Evolutionary conservation across 2,888 invertebrate genomes (phyloP).

Genomic region (Fragum fragum): DNA sequence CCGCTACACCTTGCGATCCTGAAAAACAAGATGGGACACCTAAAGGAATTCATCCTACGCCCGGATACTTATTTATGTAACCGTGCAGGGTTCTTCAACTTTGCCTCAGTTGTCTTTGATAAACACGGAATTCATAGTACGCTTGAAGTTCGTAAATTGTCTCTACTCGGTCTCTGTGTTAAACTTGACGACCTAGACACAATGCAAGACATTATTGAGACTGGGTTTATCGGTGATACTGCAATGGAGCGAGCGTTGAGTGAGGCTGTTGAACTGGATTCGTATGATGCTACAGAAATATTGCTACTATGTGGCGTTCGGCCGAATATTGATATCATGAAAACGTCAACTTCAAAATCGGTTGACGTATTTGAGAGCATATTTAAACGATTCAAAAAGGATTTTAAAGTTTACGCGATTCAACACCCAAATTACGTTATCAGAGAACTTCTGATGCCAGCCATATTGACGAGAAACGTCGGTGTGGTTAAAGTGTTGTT

Average conservation of each 20-base stretch:
- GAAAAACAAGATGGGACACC: slow-evolving; percentile 59
- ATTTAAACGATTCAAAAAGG: slow-evolving; percentile 60
- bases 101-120: slow-evolving; percentile 32
- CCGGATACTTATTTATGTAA: slow-evolving; percentile 54
- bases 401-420: slow-evolving; percentile 61
- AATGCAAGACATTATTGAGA: slow-evolving; percentile 42
- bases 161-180: slow-evolving; percentile 61
- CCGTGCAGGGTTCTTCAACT: slow-evolving; percentile 44
- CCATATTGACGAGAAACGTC: slow-evolving; percentile 54
- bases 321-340: slow-evolving; percentile 55
- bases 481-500: slow-evolving; percentile 53
- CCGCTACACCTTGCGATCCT: slow-evolving; percentile 61
- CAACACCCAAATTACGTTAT: slow-evolving; percentile 58
- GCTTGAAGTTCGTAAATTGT: slow-evolving; percentile 39
- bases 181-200: slow-evolving; percentile 59
- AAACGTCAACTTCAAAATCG: slow-evolving; percentile 49
- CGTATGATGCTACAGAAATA: slow-evolving; percentile 48
- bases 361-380: slow-evolving; percentile 57
- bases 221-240: slow-evolving; percentile 52
- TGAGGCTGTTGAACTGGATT: slow-evolving; percentile 56
- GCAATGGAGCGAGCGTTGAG: slow-evolving; percentile 49
- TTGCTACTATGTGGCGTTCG: slow-evolving; percentile 53
- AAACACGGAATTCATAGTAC: slow-evolving; percentile 32
- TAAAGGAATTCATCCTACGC: slow-evolving; percentile 58
- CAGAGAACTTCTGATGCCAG: slow-evolving; percentile 61